A percentile compares a stretch with the other conserved stretches of the same genome.
Conservation (phyloP, 2,113 vertebrate genomes). For the Actenoides hombroni region DNA sequence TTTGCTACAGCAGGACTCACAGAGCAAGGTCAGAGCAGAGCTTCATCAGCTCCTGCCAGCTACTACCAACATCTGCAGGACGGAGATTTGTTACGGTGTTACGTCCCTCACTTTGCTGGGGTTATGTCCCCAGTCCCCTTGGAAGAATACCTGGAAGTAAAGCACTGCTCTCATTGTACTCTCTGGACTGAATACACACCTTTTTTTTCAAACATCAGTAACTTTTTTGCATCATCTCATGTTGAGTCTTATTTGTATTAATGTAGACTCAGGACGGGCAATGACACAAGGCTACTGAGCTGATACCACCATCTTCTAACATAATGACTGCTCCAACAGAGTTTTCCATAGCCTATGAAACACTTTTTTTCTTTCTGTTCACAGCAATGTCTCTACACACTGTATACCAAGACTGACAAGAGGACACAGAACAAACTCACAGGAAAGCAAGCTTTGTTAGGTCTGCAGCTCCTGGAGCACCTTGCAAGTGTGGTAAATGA, state of each 20-base stretch:
- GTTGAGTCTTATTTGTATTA: not conserved
- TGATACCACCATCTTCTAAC: not conserved
- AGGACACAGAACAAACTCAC: not conserved
- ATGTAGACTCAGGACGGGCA: not conserved
- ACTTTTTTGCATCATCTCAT: not conserved
- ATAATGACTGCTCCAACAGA: not conserved
- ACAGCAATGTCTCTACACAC: not conserved
- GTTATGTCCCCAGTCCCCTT: fast-evolving
- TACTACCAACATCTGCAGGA: not conserved
- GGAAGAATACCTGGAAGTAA: not conserved
- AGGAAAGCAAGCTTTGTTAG: not conserved
- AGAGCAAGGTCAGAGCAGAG: fast-evolving
- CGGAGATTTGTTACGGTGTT: not conserved
- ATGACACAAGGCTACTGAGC: not conserved
- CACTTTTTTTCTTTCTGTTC: not conserved
- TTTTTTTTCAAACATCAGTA: not conserved
- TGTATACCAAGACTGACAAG: not conserved
- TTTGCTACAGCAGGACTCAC: fast-evolving
- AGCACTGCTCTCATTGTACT: not conserved
- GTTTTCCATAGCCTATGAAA: not conserved
- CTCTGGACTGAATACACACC: not conserved
- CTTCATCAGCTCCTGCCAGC: not conserved
- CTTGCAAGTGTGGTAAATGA: not conserved
- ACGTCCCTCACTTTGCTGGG: too few species aligned
- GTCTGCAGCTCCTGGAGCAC: not conserved